Evolutionary conservation across 1,140 invertebrate species (phyloP).

Genomic region (Trypoxylus dichotomus): DNA sequence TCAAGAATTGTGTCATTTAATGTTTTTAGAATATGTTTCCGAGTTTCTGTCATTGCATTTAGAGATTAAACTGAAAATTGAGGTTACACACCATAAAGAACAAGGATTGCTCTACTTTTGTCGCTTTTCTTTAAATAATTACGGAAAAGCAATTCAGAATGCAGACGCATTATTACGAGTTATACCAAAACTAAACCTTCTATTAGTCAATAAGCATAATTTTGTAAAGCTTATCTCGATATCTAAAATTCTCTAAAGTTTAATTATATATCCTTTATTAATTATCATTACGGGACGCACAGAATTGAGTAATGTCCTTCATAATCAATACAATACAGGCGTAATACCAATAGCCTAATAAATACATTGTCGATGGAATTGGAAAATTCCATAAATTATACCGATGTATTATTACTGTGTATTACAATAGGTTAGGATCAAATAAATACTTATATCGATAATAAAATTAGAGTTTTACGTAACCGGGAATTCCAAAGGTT

Average conservation of each 20-base stretch:
- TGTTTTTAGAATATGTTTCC: too few species aligned
- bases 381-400: too few species aligned
- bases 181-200: not conserved
- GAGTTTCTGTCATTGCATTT: too few species aligned
- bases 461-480: not conserved
- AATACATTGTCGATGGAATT: too few species aligned
- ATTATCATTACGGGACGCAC: not conserved
- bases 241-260: not conserved
- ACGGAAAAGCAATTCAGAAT: not conserved
- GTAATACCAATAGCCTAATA: too few species aligned
- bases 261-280: not conserved
- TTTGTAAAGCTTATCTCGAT: slow-evolving; percentile 15
- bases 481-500: not conserved
- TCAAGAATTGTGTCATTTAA: too few species aligned
- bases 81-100: too few species aligned
- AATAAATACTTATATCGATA: not conserved
- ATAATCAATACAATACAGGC: too few species aligned
- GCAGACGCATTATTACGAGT: too few species aligned
- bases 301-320: not conserved
- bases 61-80: too few species aligned
- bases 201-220: not conserved
- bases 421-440: too few species aligned
- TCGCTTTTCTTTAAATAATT: not conserved
- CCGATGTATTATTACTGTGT: too few species aligned
- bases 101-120: not conserved